These are phyloP conservation scores for Thunnus thynnus DNA, from an alignment of 2,113 vertebrate genomes.

Conservation along the genomic window DNA sequence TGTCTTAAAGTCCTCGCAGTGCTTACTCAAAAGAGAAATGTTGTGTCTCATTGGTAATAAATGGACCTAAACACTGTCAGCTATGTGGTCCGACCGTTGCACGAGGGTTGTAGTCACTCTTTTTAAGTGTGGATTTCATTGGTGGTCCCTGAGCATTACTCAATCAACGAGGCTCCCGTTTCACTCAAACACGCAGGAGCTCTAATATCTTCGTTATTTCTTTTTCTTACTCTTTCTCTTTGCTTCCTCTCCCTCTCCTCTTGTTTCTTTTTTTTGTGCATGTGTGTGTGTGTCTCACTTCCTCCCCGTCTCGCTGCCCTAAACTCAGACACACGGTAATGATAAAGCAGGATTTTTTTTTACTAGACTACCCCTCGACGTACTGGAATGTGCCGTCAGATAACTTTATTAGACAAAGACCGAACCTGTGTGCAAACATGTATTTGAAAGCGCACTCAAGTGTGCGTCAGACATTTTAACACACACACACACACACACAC, in stretches of 20 bases:
- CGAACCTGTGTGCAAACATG: not conserved
- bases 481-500: not conserved
- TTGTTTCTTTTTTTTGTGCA: not conserved
- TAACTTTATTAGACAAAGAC: slow-evolving; percentile 41
- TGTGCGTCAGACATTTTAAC: not conserved
- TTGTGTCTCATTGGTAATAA: slow-evolving; percentile 36
- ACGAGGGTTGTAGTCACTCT: not conserved
- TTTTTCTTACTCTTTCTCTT: too few relatives aligned
- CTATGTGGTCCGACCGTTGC: not conserved
- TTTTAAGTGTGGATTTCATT: slow-evolving; percentile 5
- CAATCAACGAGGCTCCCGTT: not conserved
- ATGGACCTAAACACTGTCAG: slow-evolving; percentile 17
- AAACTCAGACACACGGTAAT: slow-evolving; percentile 6
- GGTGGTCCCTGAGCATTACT: slow-evolving; percentile 26
- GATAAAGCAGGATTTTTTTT: slow-evolving; percentile 39
- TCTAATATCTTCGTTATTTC: not conserved
- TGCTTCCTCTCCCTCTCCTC: not conserved
- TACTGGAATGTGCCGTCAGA: slow-evolving; percentile 40
- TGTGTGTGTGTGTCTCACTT: not conserved
- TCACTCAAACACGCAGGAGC: not conserved
- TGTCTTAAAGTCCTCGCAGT: not conserved
- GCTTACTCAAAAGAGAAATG: slow-evolving; percentile 6
- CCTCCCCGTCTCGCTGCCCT: not conserved
- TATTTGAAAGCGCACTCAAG: not conserved
- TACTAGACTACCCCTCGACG: slow-evolving; percentile 7